Base-by-base conservation (phyloP, 2,113 vertebrate species). In the Sardina pilchardus region DNA sequence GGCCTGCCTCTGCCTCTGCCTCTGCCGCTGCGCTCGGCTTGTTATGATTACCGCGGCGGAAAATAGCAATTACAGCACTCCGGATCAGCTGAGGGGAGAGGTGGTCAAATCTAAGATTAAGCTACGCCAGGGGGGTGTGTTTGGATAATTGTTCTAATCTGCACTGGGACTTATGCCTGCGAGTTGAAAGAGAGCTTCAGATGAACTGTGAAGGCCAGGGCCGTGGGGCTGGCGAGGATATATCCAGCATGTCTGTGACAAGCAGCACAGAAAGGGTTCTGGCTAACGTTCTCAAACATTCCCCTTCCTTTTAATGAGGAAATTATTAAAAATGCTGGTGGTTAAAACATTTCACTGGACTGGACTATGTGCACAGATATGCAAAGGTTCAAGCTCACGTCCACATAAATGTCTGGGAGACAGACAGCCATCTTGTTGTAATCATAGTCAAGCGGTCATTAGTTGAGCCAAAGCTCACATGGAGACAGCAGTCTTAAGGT, bases 21-120 rank as follows among this genome's bases (percentile, higher is more conserved):
- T 6, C 75, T 45, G 26, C 45, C 43, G 6, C 39, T 84, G 85
- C 59, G 30, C 30, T 86, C 56, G 21, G 71, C 3, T 34, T 80
- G 53, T 43, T 44, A 71, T 83, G 82, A 84, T 84, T 56, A 86
- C 80, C 42, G 10, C 78, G 17, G n/a, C 12, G 39, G 81, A 59
- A 82, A 82, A 82, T 39, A 56, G 39, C 83, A 81, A 83, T 85
- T 56, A 75, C 83, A 30, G 71, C 71, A 78, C 10, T 78, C 30
- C 71, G 14, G 26, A 17, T 78, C 26, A 36, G 71, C 71, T 78
- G 71, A 36, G 71, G 71, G 53, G 71, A 36, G 71, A 78, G 30
- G 30, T 17, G 26, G 71, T 78, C 71, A 78, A 34, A 78, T 34
- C 34, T 78, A 34, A 78, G 26, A 78, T 78, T 78, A 78, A 34